A percentile compares a stretch with the other conserved stretches of the same genome.
Evolutionary conservation across 2,888 invertebrate genomes (phyloP).

Genomic region (Desoria tigrina): DNA sequence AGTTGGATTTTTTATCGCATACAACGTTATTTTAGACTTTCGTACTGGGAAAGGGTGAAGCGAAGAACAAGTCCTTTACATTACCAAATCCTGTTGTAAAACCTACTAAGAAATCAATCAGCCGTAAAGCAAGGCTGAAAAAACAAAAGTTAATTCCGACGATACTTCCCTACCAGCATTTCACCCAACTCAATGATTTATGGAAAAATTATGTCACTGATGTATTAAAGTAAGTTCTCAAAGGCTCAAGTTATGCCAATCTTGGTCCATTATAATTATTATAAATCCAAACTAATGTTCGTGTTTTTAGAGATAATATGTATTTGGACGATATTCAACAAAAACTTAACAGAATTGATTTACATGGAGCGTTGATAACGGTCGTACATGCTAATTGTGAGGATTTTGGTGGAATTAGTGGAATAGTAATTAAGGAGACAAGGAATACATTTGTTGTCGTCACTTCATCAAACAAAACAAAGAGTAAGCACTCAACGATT

Average conservation of each 20-base stretch:
- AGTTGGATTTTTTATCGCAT: constrained; percentile 2
- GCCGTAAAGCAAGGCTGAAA: constrained; percentile 21
- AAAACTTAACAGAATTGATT: constrained; percentile 51
- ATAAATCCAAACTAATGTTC: background rate
- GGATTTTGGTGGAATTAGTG: constrained; percentile 45
- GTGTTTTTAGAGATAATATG: constrained; percentile 24
- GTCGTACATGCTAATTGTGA: constrained; percentile 50
- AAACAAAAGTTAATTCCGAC: constrained; percentile 38
- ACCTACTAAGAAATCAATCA: constrained; percentile 11
- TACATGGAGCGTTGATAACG: constrained; percentile 51
- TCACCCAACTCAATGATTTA: constrained; percentile 42
- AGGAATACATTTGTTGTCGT: constrained; percentile 53
- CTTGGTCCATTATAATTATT: background rate
- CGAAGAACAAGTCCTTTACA: constrained; percentile 22
- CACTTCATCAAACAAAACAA: constrained; percentile 43
- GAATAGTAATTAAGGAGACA: constrained; percentile 54
- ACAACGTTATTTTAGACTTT: constrained; percentile 37
- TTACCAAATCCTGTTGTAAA: constrained; percentile 9
- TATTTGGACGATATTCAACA: constrained; percentile 45
- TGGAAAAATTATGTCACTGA: constrained; percentile 50
- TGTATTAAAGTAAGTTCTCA: constrained; percentile 40
- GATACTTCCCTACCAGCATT: constrained; percentile 35
- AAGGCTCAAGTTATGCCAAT: no score
- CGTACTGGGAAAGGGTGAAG: constrained; percentile 29
- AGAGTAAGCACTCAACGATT: no score